A percentile compares a stretch with the other conserved stretches of the same genome.
Conservation (phyloP, 30 jellyfish, hydroid and myxozoan species). For the Turritopsis rubra region DNA sequence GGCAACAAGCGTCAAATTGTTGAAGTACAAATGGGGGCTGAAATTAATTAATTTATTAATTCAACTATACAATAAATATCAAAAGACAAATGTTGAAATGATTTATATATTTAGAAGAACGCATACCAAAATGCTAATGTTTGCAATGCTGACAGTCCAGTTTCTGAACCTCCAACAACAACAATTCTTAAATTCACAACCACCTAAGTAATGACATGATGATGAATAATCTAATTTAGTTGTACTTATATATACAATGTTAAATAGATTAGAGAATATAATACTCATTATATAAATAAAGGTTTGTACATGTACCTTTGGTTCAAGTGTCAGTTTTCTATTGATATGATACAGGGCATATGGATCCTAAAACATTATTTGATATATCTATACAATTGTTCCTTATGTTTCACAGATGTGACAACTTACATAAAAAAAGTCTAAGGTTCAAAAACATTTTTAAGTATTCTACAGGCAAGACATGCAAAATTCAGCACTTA, state of each 20-base stretch:
- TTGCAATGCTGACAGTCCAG: constrained; percentile 74
- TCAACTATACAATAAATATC: neutral
- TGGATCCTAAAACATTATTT: constrained; percentile 51
- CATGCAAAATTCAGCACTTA: no score
- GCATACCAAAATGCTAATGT: constrained; percentile 77
- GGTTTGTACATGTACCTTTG: constrained; percentile 52
- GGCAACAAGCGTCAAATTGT: constrained; percentile 69
- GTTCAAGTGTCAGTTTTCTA: constrained; percentile 90
- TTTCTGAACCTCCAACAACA: constrained; percentile 94
- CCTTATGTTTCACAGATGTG: neutral
- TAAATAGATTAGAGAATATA: neutral
- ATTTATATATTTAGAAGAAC: neutral
- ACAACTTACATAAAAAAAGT: no score
- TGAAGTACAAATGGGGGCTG: constrained; percentile 91
- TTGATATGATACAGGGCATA: constrained; percentile 86
- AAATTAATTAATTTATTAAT: neutral
- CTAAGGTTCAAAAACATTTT: neutral
- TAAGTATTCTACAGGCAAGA: no score
- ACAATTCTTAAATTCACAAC: constrained; percentile 76
- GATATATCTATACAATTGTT: no score
- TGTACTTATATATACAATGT: neutral
- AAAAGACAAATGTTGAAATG: no score
- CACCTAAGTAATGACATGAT: constrained; percentile 23
- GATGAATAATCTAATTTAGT: neutral
- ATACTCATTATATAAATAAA: neutral